Percentiles rank a stretch among this genome's conserved stretches.
phyloP scores from a whole-genome alignment of 2,888 invertebrate species.

The Scaptomyza polygonia region DNA sequence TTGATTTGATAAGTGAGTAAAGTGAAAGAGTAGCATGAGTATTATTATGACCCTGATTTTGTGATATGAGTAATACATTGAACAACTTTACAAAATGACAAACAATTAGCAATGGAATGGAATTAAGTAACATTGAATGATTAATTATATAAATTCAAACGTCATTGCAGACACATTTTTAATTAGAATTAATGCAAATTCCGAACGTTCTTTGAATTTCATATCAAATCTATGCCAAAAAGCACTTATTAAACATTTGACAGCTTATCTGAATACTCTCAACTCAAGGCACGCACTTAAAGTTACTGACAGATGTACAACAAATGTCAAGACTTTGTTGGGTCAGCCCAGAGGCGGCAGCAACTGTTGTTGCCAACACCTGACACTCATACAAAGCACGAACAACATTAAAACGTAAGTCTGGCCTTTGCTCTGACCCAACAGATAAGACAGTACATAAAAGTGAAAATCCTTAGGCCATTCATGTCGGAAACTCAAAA shows the following conservation, averaged over 20 bases:
- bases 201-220: slow-evolving; percentile 2
- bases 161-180: neutral
- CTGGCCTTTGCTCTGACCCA: slow-evolving; percentile 32
- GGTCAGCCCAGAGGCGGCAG: slow-evolving; percentile 6
- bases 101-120: no score
- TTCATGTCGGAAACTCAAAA: slow-evolving; percentile 49
- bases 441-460: slow-evolving; percentile 18
- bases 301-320: slow-evolving; percentile 5
- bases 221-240: slow-evolving; percentile 5
- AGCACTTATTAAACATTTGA: slow-evolving; percentile 15
- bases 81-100: no score
- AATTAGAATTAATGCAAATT: neutral
- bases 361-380: slow-evolving; percentile 10
- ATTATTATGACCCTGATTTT: slow-evolving; percentile 6
- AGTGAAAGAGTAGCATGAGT: neutral
- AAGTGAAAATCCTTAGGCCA: slow-evolving; percentile 52
- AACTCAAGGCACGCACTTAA: slow-evolving; percentile 4
- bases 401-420: slow-evolving; percentile 1
- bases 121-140: neutral
- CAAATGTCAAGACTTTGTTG: slow-evolving; percentile 37
- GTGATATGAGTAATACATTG: no score
- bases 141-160: neutral
- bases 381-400: slow-evolving; percentile 29
- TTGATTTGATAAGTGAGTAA: slow-evolving; percentile 47
- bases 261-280: slow-evolving; percentile 27